phyloP scores from a whole-genome alignment of 2,113 vertebrate species.

The Heterotilapia buettikoferi region DNA sequence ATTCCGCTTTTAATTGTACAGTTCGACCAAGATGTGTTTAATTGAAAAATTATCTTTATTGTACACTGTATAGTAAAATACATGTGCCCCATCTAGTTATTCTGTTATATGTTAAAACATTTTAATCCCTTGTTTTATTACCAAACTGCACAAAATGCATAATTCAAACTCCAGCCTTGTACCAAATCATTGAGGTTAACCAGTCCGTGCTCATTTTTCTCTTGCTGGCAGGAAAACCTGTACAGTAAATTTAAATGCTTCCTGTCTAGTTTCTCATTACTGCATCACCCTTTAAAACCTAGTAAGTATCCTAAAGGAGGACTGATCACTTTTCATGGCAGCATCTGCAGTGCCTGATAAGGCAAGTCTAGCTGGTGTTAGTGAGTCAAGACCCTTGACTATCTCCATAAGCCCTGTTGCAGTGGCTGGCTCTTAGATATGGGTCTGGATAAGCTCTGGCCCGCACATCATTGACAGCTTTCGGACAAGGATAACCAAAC shows the following conservation, averaged over 20 bases:
- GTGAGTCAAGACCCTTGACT: slow-evolving; percentile 50
- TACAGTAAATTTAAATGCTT: slow-evolving; percentile 1
- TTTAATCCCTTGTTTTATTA: not conserved
- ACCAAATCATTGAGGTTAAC: not conserved
- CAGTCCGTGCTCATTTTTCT: not conserved
- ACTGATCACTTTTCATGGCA: slow-evolving; percentile 18
- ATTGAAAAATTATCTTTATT: slow-evolving; percentile 5
- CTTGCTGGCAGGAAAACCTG: not conserved
- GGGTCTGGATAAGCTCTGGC: slow-evolving; percentile 26
- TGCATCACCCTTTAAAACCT: not conserved
- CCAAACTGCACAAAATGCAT: not conserved
- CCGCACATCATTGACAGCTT: slow-evolving; percentile 26
- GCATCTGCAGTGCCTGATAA: slow-evolving; percentile 53
- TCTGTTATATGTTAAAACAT: not conserved
- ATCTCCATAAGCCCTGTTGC: slow-evolving; percentile 43
- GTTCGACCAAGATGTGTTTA: not conserved
- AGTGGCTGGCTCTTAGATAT: slow-evolving; percentile 29
- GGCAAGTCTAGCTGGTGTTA: slow-evolving; percentile 35
- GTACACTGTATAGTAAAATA: not conserved
- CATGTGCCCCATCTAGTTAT: not conserved
- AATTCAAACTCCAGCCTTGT: not conserved
- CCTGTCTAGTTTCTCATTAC: slow-evolving; percentile 17
- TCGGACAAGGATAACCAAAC: slow-evolving; percentile 14
- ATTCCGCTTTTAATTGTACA: not conserved
- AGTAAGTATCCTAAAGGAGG: slow-evolving; percentile 4